phyloP scores from a whole-genome alignment of 1,140 invertebrate genomes.

The Drosophila ogumai region DNA sequence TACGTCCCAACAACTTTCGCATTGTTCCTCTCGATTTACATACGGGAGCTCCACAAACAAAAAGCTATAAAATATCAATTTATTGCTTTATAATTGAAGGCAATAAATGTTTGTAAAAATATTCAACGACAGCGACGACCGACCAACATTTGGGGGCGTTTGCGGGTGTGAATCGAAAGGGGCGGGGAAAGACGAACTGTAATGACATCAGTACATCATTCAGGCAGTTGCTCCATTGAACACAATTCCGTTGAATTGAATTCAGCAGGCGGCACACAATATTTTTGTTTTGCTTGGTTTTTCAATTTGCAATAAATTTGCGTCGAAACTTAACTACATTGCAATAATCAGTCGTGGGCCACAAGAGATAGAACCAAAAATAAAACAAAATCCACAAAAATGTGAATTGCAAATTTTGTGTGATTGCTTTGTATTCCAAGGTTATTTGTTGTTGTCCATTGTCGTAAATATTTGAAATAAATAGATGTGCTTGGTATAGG shows the following conservation, averaged over 20 bases:
- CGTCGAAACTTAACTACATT: slow-evolving; percentile 45
- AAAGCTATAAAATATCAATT: slow-evolving; percentile 69
- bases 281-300: slow-evolving; percentile 37
- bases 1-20: slow-evolving; percentile 32
- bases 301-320: slow-evolving; percentile 66
- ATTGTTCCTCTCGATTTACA: slow-evolving; percentile 37
- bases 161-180: slow-evolving; percentile 46
- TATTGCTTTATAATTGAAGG: slow-evolving; percentile 77
- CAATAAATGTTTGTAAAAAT: slow-evolving; percentile 61
- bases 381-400: slow-evolving; percentile 16
- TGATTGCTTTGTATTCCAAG: slow-evolving; percentile 33
- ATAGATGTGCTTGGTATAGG: neutral
- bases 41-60: slow-evolving; percentile 18
- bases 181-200: slow-evolving; percentile 33
- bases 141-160: slow-evolving; percentile 40
- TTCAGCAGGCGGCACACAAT: slow-evolving; percentile 49
- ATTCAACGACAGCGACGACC: slow-evolving; percentile 21
- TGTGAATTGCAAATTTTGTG: slow-evolving; percentile 55
- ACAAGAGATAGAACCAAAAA: slow-evolving; percentile 22
- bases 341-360: slow-evolving; percentile 12
- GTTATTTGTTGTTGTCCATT: slow-evolving; percentile 14
- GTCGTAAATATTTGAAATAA: slow-evolving; percentile 15
- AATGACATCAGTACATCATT: slow-evolving; percentile 70
- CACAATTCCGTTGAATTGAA: slow-evolving; percentile 63
- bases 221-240: slow-evolving; percentile 42